Conservation (phyloP, 2,797 vertebrate genomes). For the Pantherophis vulpinus region DNA sequence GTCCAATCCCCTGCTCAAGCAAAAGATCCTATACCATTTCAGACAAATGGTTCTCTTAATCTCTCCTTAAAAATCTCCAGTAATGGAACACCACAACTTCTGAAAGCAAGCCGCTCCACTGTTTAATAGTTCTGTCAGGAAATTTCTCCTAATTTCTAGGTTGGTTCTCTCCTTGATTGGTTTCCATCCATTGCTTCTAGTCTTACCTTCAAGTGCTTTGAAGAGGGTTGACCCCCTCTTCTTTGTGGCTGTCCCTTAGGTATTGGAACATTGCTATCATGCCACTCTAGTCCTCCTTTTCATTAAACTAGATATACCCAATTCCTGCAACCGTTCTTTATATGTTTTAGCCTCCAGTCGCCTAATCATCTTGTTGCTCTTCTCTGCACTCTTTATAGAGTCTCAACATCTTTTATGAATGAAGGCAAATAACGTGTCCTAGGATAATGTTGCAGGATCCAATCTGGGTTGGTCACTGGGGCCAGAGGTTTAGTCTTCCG, state of each 20-base stretch:
- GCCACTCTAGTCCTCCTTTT: background rate
- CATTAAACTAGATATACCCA: background rate
- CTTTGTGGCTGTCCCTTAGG: background rate
- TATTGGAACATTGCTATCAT: background rate
- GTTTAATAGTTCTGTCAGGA: background rate
- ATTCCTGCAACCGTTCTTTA: background rate
- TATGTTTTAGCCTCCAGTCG: background rate
- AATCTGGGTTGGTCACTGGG: background rate
- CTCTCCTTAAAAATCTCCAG: background rate
- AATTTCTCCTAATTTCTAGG: background rate
- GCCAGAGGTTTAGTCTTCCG: background rate
- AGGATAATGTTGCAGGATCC: background rate
- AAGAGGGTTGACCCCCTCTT: background rate
- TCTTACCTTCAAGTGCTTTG: background rate
- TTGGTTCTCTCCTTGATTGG: background rate
- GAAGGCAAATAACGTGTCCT: background rate
- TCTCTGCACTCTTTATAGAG: background rate
- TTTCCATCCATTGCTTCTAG: background rate
- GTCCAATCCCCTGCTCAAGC: background rate
- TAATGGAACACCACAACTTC: background rate
- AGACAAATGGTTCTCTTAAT: background rate
- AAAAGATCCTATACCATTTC: background rate
- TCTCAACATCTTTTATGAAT: background rate
- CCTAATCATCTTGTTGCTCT: background rate
- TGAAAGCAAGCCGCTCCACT: background rate